These are phyloP conservation scores for Pygmarrhopalites habei DNA, from an alignment of 1,140 invertebrate genomes.

Conservation along the genomic window DNA sequence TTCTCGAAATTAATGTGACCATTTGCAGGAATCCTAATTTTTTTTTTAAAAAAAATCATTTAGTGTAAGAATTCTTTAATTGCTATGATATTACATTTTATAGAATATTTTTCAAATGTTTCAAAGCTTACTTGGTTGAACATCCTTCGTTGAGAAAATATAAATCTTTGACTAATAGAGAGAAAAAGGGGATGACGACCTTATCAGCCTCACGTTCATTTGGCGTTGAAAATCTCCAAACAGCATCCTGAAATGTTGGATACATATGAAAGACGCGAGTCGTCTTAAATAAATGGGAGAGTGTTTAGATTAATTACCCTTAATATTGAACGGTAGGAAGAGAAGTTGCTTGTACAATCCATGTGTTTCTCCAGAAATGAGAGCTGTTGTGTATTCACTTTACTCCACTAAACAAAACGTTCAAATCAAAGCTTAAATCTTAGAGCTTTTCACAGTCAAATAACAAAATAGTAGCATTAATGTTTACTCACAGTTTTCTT, in stretches of 20 bases:
- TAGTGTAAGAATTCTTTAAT: too few species aligned
- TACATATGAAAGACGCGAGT: too few species aligned
- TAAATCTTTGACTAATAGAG: constrained; percentile 83
- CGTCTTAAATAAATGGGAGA: too few species aligned
- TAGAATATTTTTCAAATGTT: too few species aligned
- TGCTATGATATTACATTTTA: too few species aligned
- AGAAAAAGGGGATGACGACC: constrained; percentile 88
- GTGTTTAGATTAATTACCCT: too few species aligned
- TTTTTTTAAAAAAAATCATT: too few species aligned
- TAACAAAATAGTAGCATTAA: not conserved
- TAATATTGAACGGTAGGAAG: constrained; percentile 75
- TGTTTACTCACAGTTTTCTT: constrained; percentile 74
- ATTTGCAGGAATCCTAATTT: constrained; percentile 52
- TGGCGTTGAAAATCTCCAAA: constrained; percentile 78
- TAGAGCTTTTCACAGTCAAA: not conserved
- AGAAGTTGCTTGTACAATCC: constrained; percentile 83
- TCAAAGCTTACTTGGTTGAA: constrained; percentile 64
- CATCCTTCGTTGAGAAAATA: constrained; percentile 85
- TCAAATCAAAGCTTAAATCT: not conserved
- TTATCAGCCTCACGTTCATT: constrained; percentile 72
- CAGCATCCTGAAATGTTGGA: constrained; percentile 63
- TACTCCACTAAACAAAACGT: constrained; percentile 62
- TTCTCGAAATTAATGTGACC: constrained; percentile 86
- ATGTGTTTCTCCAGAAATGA: constrained; percentile 84
- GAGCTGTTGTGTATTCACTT: constrained; percentile 77